Evolutionary conservation across 2,113 vertebrate species (phyloP).

Genomic region (human): GRCh38 chr1:74414501-74415000

Average conservation of each 20-base stretch:
- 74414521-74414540: background rate
- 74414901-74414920: background rate
- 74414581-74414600: background rate
- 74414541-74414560: background rate
- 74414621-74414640: background rate
- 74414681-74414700: background rate
- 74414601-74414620: background rate
- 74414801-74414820: background rate
- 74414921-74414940: background rate
- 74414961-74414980: background rate
- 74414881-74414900: constrained; percentile 38
- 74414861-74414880: background rate
- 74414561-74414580: constrained; percentile 21
- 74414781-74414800: background rate
- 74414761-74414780: background rate
- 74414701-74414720: background rate
- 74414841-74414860: background rate
- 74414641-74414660: background rate
- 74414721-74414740: background rate
- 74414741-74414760: background rate
- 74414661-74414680: background rate
- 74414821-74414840: background rate
- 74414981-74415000: background rate
- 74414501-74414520: background rate
- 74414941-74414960: background rate